Conservation (phyloP, 1,140 invertebrate genomes). For the Ceratina japonica region DNA sequence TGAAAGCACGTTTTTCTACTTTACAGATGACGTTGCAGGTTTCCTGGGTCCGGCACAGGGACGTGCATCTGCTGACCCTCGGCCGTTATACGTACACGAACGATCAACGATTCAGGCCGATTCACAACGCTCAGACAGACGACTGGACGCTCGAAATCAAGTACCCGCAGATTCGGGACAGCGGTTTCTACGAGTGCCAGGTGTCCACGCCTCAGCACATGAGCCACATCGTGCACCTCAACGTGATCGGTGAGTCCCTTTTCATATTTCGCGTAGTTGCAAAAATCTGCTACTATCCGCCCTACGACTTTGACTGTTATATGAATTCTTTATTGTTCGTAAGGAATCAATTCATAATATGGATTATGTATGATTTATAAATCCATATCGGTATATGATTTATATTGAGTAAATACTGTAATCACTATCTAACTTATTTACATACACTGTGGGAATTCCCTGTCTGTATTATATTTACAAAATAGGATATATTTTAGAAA, state of each 20-base stretch:
- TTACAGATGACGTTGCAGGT: slow-evolving; percentile 89
- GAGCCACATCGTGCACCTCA: slow-evolving; percentile 91
- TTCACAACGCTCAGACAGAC: slow-evolving; percentile 90
- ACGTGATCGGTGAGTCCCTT: slow-evolving; percentile 89
- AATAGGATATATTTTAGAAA: too few species aligned
- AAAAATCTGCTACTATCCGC: too few species aligned
- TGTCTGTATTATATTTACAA: too few species aligned
- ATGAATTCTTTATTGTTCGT: too few species aligned
- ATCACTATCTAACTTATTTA: too few species aligned
- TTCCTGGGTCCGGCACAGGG: slow-evolving; percentile 92
- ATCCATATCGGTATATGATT: too few species aligned
- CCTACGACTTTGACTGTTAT: too few species aligned
- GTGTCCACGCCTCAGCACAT: slow-evolving; percentile 93
- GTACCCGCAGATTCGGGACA: slow-evolving; percentile 90
- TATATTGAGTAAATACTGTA: too few species aligned
- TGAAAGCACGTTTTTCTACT: slow-evolving; percentile 5
- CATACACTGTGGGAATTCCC: too few species aligned
- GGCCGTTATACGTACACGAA: slow-evolving; percentile 94
- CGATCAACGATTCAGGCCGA: slow-evolving; percentile 92
- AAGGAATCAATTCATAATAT: too few species aligned
- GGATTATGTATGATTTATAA: too few species aligned
- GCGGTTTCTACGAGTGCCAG: slow-evolving; percentile 94
- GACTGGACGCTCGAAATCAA: slow-evolving; percentile 95
- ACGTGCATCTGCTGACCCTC: slow-evolving; percentile 93
- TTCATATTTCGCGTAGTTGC: not conserved